phyloP scores from a whole-genome alignment of 1,140 invertebrate species.

The Drosophila pruinosa region DNA sequence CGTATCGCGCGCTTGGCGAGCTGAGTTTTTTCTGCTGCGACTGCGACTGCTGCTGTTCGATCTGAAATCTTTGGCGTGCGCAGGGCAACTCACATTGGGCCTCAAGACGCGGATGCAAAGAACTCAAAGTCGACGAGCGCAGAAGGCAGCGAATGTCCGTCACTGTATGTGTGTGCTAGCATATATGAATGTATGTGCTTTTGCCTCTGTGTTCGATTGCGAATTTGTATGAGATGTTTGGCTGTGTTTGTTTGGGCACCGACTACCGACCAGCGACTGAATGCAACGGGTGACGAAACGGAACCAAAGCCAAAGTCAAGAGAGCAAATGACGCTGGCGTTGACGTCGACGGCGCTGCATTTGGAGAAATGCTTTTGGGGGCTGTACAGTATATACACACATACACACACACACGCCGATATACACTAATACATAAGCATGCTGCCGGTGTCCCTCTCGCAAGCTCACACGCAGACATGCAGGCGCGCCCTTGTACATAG shows the following conservation, averaged over 20 bases:
- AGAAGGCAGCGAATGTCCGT: constrained; percentile 29
- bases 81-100: constrained; percentile 74
- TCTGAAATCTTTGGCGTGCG: constrained; percentile 79
- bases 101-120: constrained; percentile 77
- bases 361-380: constrained; percentile 75
- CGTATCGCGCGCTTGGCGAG: constrained; percentile 25
- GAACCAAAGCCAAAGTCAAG: constrained; percentile 53
- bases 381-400: constrained; percentile 47
- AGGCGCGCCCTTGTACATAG: constrained; percentile 65
- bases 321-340: constrained; percentile 47
- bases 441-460: constrained; percentile 25
- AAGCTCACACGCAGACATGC: constrained; percentile 45
- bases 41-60: constrained; percentile 61
- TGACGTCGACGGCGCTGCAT: constrained; percentile 56
- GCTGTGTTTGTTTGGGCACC: constrained; percentile 53
- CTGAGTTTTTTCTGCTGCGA: constrained; percentile 50
- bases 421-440: constrained; percentile 1
- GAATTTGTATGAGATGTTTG: constrained; percentile 51
- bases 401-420: constrained; percentile 17
- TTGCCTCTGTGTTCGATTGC: not conserved
- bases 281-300: constrained; percentile 57
- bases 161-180: constrained; percentile 11
- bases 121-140: constrained; percentile 65
- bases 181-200: constrained; percentile 2
- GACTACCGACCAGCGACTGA: constrained; percentile 29